These are phyloP conservation scores for Pterocles burchelli DNA, from an alignment of 2,113 vertebrate species.

Conservation along the genomic window DNA sequence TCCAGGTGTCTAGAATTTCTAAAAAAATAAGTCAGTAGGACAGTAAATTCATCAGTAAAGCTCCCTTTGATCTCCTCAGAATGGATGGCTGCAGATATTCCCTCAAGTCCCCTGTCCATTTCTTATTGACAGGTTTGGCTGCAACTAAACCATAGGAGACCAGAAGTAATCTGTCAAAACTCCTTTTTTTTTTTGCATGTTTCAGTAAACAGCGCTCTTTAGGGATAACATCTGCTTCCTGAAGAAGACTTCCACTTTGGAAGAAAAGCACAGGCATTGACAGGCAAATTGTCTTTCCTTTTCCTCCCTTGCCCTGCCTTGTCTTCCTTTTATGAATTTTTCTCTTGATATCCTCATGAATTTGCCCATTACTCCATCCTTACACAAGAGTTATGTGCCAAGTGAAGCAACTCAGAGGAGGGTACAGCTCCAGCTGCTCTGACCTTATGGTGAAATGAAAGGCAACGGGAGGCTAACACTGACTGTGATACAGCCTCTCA, in stretches of 20 bases:
- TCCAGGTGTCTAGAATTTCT: conserved; percentile 20
- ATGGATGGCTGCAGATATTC: conserved; percentile 30
- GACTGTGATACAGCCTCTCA: neutral
- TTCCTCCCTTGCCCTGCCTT: neutral
- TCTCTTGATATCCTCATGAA: neutral
- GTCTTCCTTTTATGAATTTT: neutral
- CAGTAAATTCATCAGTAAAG: conserved; percentile 36
- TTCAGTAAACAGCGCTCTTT: conserved; percentile 29
- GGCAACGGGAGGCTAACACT: neutral
- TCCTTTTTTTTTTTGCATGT: neutral
- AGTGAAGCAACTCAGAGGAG: neutral
- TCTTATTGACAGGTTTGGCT: conserved; percentile 54
- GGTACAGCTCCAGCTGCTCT: neutral
- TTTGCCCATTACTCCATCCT: neutral
- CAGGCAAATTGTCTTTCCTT: neutral
- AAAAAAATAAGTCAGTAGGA: conserved; percentile 38
- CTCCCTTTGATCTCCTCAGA: conserved; percentile 48
- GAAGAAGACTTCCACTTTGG: neutral
- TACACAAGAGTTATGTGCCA: neutral
- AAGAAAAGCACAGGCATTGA: neutral
- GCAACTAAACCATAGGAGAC: conserved; percentile 19
- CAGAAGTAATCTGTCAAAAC: conserved; percentile 45
- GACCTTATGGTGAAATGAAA: neutral
- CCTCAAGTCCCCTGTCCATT: conserved; percentile 33
- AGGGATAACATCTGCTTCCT: conserved; percentile 52